Conservation (phyloP, 1,140 invertebrate species). For the Telenomus remus region DNA sequence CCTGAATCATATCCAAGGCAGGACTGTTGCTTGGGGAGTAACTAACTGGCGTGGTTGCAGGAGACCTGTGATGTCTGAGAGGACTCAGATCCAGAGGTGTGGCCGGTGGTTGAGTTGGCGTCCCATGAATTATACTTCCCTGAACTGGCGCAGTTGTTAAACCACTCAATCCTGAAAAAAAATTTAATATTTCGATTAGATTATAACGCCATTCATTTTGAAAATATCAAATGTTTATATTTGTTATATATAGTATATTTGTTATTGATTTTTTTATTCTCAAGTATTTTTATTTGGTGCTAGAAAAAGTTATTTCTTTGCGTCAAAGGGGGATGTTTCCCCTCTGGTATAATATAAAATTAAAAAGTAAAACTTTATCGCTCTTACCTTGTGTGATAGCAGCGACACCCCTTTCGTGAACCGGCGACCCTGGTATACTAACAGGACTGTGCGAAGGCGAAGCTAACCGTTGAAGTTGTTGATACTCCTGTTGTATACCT, state of each 20-base stretch:
- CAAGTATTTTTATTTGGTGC: too few relatives aligned
- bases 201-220: neutral
- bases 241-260: too few relatives aligned
- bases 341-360: too few relatives aligned
- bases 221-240: neutral
- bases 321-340: too few relatives aligned
- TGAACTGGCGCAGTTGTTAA: conserved; percentile 71
- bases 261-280: too few relatives aligned
- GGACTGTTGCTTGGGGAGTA: conserved; percentile 78
- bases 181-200: neutral
- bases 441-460: conserved; percentile 77
- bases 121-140: conserved; percentile 74
- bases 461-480: conserved; percentile 79
- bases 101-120: conserved; percentile 72
- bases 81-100: conserved; percentile 73
- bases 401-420: conserved; percentile 80
- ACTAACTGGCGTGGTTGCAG: conserved; percentile 74
- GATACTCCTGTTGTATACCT: conserved; percentile 83
- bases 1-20: conserved; percentile 90
- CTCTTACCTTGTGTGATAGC: conserved; percentile 83
- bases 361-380: neutral
- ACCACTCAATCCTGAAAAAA: conserved; percentile 68
- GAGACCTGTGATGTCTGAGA: conserved; percentile 73
- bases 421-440: conserved; percentile 80
- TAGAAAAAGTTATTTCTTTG: too few relatives aligned